Base-by-base conservation (phyloP, 2,888 invertebrate species). In the Ischnus inquisitorius region DNA sequence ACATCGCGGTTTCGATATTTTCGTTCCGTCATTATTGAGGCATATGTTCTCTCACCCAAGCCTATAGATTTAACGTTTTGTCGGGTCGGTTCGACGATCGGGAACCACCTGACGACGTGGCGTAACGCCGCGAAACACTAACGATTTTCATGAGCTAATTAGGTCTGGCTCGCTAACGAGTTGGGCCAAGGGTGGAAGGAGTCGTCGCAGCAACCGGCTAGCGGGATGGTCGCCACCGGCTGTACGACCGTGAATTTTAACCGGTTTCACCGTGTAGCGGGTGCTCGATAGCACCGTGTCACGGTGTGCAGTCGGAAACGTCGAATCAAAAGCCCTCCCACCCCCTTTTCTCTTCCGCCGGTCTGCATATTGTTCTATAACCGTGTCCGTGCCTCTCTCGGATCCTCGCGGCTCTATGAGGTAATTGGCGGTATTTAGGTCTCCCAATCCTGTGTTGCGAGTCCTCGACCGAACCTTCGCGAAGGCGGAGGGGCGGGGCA, bases 341-440 rank as follows among this genome's bases (percentile, higher is more conserved):
- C 78, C 22, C n/a, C 34, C 71, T 19, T n/a, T n/a, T 67, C n/a
- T 72, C 67, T 19, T 19, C 62, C 57, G 41, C 57, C 34, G 0
- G 34, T 39, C 12, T 48, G 34, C 48, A 43, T 34, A 34, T 68
- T 34, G 25, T 14, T 77, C 41, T 28, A 22, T 12, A 25, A 12
- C 43, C 25, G 54, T 82, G 3, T 60, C 75, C 64, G 34, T 28
- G 19, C 43, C 65, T 77, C 48, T 16, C 64, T 22, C 34, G 12
- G 12, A 71, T 82, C 34, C 82, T 76, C 68, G 76, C n/a, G 74
- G 60, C 76, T 67, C 48, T 71, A 72, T 72, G 68, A 62, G 79
- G 85, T 89, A 90, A 90, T 90, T 90, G 87, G 86, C 84, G 83
- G 85, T 87, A 88, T 89, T 90, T 88, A 87, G 88, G 85, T 89